Percentiles rank a stretch among this genome's conserved stretches.
These are phyloP conservation scores for Oreochromis mossambicus DNA, from an alignment of 2,797 vertebrate species.

Conservation along the genomic window DNA sequence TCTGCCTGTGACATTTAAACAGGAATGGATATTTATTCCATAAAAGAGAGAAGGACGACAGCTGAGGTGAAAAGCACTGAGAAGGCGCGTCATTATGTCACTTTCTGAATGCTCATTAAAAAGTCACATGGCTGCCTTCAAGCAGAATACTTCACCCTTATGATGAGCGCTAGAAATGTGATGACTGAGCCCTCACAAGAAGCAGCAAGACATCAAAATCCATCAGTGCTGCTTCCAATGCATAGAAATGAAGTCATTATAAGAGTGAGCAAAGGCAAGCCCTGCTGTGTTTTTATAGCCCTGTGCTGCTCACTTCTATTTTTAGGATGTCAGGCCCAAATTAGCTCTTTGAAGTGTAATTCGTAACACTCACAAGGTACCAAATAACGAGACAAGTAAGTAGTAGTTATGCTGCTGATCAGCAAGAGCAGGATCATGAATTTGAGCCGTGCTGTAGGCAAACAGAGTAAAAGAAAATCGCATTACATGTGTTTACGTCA, in stretches of 20 bases:
- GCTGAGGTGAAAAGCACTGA: neutral
- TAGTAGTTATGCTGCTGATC: neutral
- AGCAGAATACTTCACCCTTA: neutral
- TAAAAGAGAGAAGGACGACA: neutral
- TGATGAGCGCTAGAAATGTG: neutral
- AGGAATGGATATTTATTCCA: neutral
- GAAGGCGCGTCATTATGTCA: neutral
- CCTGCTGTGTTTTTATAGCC: conserved; percentile 23
- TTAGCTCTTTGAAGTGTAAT: conserved; percentile 48
- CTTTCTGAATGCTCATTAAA: neutral
- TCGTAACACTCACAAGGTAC: conserved; percentile 7
- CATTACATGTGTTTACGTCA: neutral
- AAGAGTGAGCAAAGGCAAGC: conserved; percentile 19
- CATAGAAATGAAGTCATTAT: conserved; percentile 62
- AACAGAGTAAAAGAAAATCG: neutral
- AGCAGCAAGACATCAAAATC: conserved; percentile 20
- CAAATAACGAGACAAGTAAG: conserved; percentile 28
- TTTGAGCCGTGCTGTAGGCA: neutral
- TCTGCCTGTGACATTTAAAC: neutral
- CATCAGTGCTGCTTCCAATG: conserved; percentile 15
- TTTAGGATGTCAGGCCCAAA: conserved; percentile 43
- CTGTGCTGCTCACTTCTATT: conserved; percentile 34
- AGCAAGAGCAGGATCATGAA: neutral
- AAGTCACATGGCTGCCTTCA: neutral
- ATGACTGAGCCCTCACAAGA: conserved; percentile 30